Percentiles rank a stretch among this genome's conserved stretches.
Conservation (phyloP, 2,888 invertebrate species). For the Pyrochroa serraticornis region DNA sequence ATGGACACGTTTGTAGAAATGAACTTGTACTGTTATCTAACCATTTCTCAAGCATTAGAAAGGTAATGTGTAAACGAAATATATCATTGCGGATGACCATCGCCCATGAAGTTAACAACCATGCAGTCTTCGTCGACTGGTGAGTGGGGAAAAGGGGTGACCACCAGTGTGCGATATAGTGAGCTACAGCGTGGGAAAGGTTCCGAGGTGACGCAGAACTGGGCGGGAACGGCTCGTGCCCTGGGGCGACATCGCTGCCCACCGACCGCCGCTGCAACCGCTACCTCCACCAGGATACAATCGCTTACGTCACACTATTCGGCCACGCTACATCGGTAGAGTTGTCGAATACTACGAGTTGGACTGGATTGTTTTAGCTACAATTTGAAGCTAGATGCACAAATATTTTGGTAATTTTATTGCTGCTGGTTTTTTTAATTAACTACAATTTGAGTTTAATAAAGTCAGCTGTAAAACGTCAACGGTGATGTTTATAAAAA, state of each 20-base stretch:
- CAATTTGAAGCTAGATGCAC: background rate
- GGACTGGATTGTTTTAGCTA: too few species aligned
- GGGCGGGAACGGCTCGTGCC: conserved; percentile 38
- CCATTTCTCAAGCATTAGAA: conserved; percentile 32
- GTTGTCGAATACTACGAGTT: conserved; percentile 1
- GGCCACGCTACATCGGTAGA: conserved; percentile 1
- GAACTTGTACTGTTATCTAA: conserved; percentile 36
- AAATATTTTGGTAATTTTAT: background rate
- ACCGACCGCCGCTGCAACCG: conserved; percentile 20
- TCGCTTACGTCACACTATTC: too few species aligned
- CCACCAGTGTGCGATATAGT: conserved; percentile 38
- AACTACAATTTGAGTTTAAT: too few species aligned
- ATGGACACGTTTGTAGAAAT: conserved; percentile 28
- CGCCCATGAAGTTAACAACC: conserved; percentile 19
- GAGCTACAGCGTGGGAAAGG: conserved; percentile 45
- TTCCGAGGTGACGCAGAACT: conserved; percentile 40
- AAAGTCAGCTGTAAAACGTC: too few species aligned
- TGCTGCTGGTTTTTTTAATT: background rate
- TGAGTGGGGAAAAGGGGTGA: conserved; percentile 31
- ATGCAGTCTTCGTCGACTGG: conserved; percentile 18
- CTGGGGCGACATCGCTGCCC: conserved; percentile 31
- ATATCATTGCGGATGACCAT: conserved; percentile 33
- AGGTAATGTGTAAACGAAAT: conserved; percentile 30
- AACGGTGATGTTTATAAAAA: too few species aligned
- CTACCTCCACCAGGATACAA: conserved; percentile 8